Base-by-base conservation (phyloP, 2,797 vertebrate genomes). In the Chiloscyllium punctatum region DNA sequence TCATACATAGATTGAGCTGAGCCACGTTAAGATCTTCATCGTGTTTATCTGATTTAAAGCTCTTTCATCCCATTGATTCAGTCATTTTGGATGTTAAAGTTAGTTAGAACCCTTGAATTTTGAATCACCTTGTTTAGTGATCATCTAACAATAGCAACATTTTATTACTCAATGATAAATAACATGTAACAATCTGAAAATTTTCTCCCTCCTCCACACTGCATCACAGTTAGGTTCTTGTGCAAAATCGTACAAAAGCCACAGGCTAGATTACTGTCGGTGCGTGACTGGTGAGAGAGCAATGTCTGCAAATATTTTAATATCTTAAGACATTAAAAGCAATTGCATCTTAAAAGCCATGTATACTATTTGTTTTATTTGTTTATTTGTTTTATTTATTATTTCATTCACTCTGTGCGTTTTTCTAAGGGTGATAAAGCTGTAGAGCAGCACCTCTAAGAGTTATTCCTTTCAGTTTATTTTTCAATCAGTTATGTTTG, bases 1-100 rank as follows among this genome's bases (percentile, higher is more conserved):
- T 97, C 99, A 99, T 98, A 98, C 96, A 97, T 97, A 88, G 25
- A 33, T 88, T 88, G 86, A 42, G 25, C 88, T 66, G 87, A 88
- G 51, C 87, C 30, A 33, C 51, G 62, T 62, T 88, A 13, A 88
- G 53, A 33, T 87, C 48, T 86, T 48, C 42, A 23, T 37, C 42
- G 87, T 51, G 42, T 87, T 30, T 53, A 3, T 30, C 48, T 88
- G 86, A 16, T 53, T 62, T 53, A 13, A 88, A 57, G 48, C 1
- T 30, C 3, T 53, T 30, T 88, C 15, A 53, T 11, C 86, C 37
- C 37, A 42, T 84, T 6, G 4, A 57, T 33, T 53, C 30, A 53
- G 11, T 88, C 4, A 11, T 57, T 88, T 30, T 53, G 4, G 25
- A 57, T 57, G 25, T 51, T 57, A 13, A 88, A 57, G 57, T 42